Conservation (phyloP, 2,888 invertebrate species). For the Gari tellinella region DNA sequence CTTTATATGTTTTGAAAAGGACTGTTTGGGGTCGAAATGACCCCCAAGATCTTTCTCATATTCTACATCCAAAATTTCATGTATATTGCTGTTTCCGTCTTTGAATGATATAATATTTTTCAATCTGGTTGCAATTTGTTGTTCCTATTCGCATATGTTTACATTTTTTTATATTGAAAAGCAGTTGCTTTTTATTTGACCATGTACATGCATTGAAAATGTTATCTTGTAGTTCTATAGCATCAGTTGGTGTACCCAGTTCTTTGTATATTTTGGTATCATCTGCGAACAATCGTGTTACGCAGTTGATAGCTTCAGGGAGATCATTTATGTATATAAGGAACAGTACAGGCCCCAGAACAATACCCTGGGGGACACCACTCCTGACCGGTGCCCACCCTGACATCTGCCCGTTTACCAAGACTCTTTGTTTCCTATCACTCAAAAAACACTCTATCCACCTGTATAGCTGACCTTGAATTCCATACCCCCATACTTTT, state of each 20-base stretch:
- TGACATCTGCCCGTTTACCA: constrained; percentile 9
- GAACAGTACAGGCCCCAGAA: constrained; percentile 18
- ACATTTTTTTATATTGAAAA: constrained; percentile 29
- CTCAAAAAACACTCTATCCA: constrained; percentile 24
- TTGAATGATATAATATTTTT: not conserved
- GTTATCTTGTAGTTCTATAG: not conserved
- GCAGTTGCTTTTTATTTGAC: constrained; percentile 12
- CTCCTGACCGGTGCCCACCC: constrained; percentile 9
- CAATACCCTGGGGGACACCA: constrained; percentile 25
- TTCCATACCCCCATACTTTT: constrained; percentile 21
- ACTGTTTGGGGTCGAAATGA: constrained; percentile 4
- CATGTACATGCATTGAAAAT: constrained; percentile 15
- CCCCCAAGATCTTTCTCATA: constrained; percentile 11
- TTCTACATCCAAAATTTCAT: not conserved
- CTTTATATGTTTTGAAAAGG: constrained; percentile 6
- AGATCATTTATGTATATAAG: constrained; percentile 18
- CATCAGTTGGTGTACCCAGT: not conserved
- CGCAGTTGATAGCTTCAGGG: constrained; percentile 5
- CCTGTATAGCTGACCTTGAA: constrained; percentile 9
- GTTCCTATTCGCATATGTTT: constrained; percentile 1
- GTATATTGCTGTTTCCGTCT: not conserved
- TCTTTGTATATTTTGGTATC: constrained; percentile 12
- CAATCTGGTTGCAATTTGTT: no score
- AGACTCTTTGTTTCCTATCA: constrained; percentile 15
- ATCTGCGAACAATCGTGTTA: constrained; percentile 4